Percentiles rank a stretch among this genome's conserved stretches.
Evolutionary conservation across 2,888 invertebrate genomes (phyloP).

Genomic region (Zaprionus lineosus): DNA sequence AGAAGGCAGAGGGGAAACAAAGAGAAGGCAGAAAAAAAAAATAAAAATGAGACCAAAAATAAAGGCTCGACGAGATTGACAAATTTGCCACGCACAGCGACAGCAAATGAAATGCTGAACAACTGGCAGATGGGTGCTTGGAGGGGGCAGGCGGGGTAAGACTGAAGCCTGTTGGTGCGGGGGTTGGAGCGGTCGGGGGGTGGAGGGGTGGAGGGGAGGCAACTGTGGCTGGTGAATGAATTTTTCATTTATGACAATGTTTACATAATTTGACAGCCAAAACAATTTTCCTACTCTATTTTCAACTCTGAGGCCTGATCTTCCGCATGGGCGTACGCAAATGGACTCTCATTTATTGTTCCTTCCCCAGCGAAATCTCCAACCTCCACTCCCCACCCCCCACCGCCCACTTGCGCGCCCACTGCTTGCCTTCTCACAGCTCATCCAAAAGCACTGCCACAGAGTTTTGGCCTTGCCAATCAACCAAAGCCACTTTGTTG

Average conservation of each 20-base stretch:
- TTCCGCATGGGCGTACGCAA: constrained; percentile 49
- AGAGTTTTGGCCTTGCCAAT: constrained; percentile 35
- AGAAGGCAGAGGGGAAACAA: no score
- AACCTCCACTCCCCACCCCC: neutral
- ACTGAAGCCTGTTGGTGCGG: no score
- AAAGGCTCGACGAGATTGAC: constrained; percentile 64
- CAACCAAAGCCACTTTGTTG: constrained; percentile 42
- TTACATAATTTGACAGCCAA: constrained; percentile 75
- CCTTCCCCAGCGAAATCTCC: constrained; percentile 8
- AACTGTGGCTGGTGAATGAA: constrained; percentile 43
- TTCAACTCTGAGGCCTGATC: constrained; percentile 18
- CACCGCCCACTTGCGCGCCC: neutral
- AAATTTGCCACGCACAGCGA: constrained; percentile 61
- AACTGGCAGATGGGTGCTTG: no score
- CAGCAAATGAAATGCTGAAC: constrained; percentile 64
- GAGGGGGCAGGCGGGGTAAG: no score
- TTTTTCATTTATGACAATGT: constrained; percentile 78
- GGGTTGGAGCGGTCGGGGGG: no score
- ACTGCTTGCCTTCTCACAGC: neutral
- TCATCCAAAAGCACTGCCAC: constrained; percentile 5
- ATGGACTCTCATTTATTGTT: constrained; percentile 69
- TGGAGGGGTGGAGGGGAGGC: no score
- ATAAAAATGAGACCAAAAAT: no score
- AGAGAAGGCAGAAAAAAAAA: constrained; percentile 12
- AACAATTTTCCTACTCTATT: constrained; percentile 57